Percentiles rank a stretch among this genome's conserved stretches.
phyloP scores from a whole-genome alignment of 2,113 vertebrate species.

The Pandion haliaetus region DNA sequence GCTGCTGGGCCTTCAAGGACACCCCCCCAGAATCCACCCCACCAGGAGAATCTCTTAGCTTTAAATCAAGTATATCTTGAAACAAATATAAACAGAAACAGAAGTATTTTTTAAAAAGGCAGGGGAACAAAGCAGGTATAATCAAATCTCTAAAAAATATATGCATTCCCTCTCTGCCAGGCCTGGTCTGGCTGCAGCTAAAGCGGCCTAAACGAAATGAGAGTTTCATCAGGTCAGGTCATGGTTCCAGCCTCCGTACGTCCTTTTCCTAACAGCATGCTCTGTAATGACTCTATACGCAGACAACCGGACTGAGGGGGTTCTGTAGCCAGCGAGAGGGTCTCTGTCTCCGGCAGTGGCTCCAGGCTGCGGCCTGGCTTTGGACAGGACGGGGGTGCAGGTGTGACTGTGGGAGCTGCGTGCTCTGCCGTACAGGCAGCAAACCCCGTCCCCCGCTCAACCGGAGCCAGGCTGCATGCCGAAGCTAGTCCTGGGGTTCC shows the following conservation, averaged over 20 bases:
- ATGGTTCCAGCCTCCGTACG: not conserved
- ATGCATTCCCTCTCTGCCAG: not conserved
- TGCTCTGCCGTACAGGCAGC: fast-evolving
- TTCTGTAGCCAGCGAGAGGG: fast-evolving
- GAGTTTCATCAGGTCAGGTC: not conserved
- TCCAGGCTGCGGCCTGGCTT: not conserved
- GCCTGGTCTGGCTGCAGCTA: not conserved
- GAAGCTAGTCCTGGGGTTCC: not conserved
- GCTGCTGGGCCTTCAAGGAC: not conserved
- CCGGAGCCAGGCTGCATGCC: not conserved
- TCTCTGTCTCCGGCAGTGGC: not conserved
- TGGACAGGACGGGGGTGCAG: not conserved
- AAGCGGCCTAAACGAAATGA: conserved; percentile 13
- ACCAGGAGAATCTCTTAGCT: not conserved
- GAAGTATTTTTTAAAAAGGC: not conserved
- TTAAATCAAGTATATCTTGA: not conserved
- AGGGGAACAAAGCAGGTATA: not conserved
- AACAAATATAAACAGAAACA: not conserved
- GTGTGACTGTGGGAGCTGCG: not conserved
- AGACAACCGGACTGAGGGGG: not conserved
- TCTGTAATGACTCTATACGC: not conserved
- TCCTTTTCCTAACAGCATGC: not conserved
- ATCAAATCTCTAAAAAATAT: not conserved
- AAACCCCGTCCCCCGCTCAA: not conserved
- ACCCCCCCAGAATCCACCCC: not conserved